Evolutionary conservation across 2,888 invertebrate species (phyloP).

Genomic region (Tetropium fuscum): DNA sequence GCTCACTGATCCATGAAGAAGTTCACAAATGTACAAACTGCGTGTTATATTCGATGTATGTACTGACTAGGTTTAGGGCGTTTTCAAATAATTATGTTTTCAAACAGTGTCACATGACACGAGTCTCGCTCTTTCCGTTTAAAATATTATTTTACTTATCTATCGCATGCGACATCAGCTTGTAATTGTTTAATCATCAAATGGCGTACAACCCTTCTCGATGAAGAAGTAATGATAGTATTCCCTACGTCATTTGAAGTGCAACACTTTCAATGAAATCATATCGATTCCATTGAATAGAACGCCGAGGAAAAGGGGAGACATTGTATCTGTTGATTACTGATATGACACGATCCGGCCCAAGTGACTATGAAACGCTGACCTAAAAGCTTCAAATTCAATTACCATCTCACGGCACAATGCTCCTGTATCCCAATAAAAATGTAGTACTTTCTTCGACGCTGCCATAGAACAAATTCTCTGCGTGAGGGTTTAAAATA

Average conservation of each 20-base stretch:
- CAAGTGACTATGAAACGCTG: slow-evolving; percentile 56
- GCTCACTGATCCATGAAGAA: too few relatives aligned
- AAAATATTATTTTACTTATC: neutral
- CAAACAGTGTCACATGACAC: too few relatives aligned
- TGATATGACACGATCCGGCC: slow-evolving; percentile 57
- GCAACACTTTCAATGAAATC: slow-evolving; percentile 41
- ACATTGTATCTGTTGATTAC: slow-evolving; percentile 48
- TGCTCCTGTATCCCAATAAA: slow-evolving; percentile 19
- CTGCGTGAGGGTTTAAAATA: too few relatives aligned
- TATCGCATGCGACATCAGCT: neutral
- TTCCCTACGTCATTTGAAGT: slow-evolving; percentile 25
- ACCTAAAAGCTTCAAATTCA: slow-evolving; percentile 53
- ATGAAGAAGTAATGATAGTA: slow-evolving; percentile 22
- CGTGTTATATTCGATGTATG: too few relatives aligned
- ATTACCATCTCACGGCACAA: slow-evolving; percentile 29
- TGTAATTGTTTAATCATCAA: slow-evolving; percentile 21
- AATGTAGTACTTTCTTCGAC: slow-evolving; percentile 24
- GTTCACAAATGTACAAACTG: too few relatives aligned
- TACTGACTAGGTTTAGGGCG: too few relatives aligned
- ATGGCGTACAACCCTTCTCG: slow-evolving; percentile 23
- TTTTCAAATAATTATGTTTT: too few relatives aligned
- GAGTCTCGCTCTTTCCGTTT: neutral
- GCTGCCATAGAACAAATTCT: too few relatives aligned
- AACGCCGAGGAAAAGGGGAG: slow-evolving; percentile 34
- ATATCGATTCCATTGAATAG: slow-evolving; percentile 43